Evolutionary conservation across 1,140 invertebrate species (phyloP), one percentile per base, ranked within the genome.

Genomic region (Zaprionus tsacasi): DNA sequence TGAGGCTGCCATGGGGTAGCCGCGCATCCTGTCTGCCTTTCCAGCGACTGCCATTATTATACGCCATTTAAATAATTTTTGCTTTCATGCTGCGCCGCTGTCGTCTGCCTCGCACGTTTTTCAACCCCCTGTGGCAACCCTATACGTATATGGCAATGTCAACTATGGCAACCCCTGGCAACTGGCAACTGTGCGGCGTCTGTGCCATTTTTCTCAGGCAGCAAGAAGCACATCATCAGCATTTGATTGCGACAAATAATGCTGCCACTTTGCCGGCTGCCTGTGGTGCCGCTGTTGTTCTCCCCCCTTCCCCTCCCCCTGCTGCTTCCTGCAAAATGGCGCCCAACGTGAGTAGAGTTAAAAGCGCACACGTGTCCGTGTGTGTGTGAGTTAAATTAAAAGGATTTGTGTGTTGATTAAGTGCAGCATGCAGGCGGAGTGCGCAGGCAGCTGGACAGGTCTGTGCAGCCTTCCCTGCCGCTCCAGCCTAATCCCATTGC

Each of bases 21-120:
- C 50, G 36, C 50, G 55, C 64, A 69, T 72, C 65, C 55, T 73
- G 65, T 59, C 33, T n/a, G 43, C 27, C 27, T 17, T 15, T 55
- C 69, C 78, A 66, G 67, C 55, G 77, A 72, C 83, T 92, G 83
- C 91, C 91, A 92, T 92, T 92, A 92, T 92, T 92, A 92, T 92
- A 87, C 91, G 91, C 91, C 91, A 92, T 92, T 92, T 92, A 92
- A 92, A 92, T 91, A 92, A 91, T 92, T 79, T 92, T 89, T 67
- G 78, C 85, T 79, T 80, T 81, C 82, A 85, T 79, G 79, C 82
- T 79, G 82, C 35, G 81, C 65, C 68, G 25, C 71, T 79, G 81
- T 83, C 80, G 77, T 61, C 73, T 80, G 83, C 57, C 83, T 83
- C 83, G 75, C 80, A 60, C 70, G 67, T 66, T 76, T 72, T 72